A percentile compares a stretch with the other conserved stretches of the same genome.
phyloP scores from a whole-genome alignment of 2,797 vertebrate genomes.

The Myotis findleyi region DNA sequence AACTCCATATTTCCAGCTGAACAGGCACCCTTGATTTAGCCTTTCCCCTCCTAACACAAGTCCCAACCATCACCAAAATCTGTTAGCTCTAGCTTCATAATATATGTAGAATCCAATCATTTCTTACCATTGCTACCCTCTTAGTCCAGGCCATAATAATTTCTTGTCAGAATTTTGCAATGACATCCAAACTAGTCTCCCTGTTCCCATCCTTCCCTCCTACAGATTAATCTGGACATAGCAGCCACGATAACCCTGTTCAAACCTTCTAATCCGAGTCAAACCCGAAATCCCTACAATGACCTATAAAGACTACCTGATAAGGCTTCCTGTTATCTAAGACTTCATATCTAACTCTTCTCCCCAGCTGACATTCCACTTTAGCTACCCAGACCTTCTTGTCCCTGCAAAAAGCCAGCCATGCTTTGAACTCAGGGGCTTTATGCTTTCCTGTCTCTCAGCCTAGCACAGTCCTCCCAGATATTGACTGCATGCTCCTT shows the following conservation, averaged over 20 bases:
- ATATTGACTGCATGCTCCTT: background rate
- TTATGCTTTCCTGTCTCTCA: background rate
- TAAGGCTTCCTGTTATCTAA: background rate
- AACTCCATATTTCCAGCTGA: background rate
- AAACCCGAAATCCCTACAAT: background rate
- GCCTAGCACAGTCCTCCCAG: background rate
- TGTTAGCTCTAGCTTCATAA: conserved; percentile 26
- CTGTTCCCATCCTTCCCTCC: background rate
- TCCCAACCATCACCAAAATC: background rate
- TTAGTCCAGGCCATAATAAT: background rate
- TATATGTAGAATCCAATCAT: background rate
- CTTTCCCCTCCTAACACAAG: background rate
- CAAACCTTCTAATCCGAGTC: background rate
- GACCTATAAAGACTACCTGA: background rate
- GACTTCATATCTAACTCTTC: background rate
- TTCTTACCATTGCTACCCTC: background rate
- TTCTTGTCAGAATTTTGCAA: background rate
- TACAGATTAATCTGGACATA: background rate
- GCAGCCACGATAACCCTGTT: background rate
- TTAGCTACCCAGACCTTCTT: background rate
- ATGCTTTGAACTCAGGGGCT: background rate
- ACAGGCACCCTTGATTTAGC: background rate
- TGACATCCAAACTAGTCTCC: background rate
- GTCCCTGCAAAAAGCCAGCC: background rate
- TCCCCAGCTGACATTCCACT: background rate